Percentiles rank a stretch among this genome's conserved stretches.
phyloP scores from a whole-genome alignment of 1,140 invertebrate genomes.

The Schlechtendalia chinensis region DNA sequence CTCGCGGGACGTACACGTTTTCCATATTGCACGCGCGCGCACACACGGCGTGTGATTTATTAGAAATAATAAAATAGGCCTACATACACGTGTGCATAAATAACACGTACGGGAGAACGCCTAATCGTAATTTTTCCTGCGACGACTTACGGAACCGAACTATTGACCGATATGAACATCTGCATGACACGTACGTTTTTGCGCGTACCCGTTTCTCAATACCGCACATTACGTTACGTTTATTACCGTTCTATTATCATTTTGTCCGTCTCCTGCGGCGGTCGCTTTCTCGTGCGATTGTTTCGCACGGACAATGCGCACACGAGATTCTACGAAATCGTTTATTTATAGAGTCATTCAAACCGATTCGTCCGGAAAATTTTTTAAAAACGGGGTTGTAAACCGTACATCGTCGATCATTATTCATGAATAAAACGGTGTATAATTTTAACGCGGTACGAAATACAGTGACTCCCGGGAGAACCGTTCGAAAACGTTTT shows the following conservation, averaged over 20 bases:
- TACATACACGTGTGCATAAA: too few species aligned
- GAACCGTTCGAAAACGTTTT: neutral
- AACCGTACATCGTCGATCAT: slow-evolving; percentile 20
- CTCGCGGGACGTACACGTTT: too few species aligned
- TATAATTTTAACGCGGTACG: too few species aligned
- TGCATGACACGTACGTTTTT: neutral
- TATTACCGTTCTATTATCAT: slow-evolving; percentile 7
- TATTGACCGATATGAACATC: neutral
- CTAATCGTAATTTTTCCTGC: neutral
- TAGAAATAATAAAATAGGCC: too few species aligned
- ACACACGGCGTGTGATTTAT: too few species aligned
- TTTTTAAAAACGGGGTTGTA: slow-evolving; percentile 1
- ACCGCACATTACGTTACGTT: neutral
- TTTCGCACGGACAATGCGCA: neutral
- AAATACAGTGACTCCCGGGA: too few species aligned
- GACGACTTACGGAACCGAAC: neutral
- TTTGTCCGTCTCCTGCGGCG: neutral
- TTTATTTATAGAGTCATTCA: slow-evolving; percentile 20
- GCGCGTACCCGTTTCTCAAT: too few species aligned
- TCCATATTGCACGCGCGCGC: too few species aligned
- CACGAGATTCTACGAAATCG: neutral
- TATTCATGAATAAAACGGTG: too few species aligned
- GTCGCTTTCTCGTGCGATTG: neutral
- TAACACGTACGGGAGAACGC: too few species aligned
- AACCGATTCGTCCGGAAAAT: slow-evolving; percentile 27